Conservation (phyloP, 2,113 vertebrate genomes). For the Turnix velox region DNA sequence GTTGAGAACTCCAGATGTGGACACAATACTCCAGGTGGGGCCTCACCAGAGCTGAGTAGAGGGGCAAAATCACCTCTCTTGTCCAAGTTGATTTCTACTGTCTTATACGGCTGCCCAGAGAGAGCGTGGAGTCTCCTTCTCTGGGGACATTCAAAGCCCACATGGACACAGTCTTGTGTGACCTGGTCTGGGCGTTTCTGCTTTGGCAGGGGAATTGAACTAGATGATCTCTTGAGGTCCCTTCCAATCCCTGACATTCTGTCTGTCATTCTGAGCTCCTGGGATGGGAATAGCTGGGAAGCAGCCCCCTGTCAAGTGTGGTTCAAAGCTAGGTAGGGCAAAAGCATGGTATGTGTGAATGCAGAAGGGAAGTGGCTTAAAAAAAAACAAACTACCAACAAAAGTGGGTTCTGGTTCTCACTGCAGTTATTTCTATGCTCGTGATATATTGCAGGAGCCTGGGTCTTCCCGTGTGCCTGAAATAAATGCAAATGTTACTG, state of each 20-base stretch:
- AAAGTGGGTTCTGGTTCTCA: not conserved
- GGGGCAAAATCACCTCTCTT: too few species aligned
- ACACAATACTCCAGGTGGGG: too few species aligned
- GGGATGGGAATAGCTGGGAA: not conserved
- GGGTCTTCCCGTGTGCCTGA: not conserved
- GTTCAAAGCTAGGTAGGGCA: not conserved
- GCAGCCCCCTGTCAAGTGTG: not conserved
- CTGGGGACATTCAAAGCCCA: too few species aligned
- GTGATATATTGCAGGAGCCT: not conserved
- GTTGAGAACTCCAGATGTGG: too few species aligned
- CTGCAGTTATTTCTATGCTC: not conserved
- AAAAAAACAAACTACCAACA: not conserved
- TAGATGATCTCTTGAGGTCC: too few species aligned
- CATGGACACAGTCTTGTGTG: too few species aligned
- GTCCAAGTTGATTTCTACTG: not conserved
- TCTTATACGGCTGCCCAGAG: fast-evolving
- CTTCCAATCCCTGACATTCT: too few species aligned
- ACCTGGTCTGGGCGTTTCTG: too few species aligned
- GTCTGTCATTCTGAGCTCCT: not conserved
- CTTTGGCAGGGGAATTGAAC: too few species aligned
- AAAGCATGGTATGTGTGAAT: not conserved
- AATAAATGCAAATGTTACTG: not conserved
- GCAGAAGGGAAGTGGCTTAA: not conserved
- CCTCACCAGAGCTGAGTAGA: too few species aligned
- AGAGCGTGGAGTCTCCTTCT: too few species aligned